These are phyloP conservation scores for Platichthys flesus DNA, from an alignment of 2,113 vertebrate genomes.

Conservation along the genomic window DNA sequence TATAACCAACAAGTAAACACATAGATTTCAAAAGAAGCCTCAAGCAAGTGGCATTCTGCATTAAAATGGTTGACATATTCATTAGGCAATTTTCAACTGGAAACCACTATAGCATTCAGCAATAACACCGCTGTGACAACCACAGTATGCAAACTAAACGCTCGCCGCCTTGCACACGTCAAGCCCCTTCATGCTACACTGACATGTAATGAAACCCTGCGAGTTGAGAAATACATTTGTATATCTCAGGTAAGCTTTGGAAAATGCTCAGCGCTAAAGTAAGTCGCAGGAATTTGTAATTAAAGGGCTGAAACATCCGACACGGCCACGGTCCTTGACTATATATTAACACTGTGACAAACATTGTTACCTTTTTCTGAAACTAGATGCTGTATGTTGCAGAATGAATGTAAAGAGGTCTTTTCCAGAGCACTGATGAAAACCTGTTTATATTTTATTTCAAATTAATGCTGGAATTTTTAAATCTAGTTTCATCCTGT, in stretches of 20 bases:
- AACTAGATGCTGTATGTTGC: background rate
- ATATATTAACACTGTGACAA: background rate
- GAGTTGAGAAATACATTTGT: slow-evolving; percentile 24
- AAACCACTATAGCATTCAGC: slow-evolving; percentile 6
- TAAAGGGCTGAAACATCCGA: slow-evolving; percentile 9
- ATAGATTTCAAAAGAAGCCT: slow-evolving; percentile 10
- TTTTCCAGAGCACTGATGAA: slow-evolving; percentile 5
- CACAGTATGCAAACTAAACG: slow-evolving; percentile 15
- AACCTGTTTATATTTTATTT: slow-evolving; percentile 10
- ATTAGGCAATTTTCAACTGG: background rate
- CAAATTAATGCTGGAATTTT: slow-evolving; percentile 9
- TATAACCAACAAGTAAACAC: slow-evolving; percentile 14
- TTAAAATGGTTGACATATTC: slow-evolving; percentile 28
- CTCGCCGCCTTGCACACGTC: slow-evolving; percentile 4
- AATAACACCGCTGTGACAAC: slow-evolving; percentile 28
- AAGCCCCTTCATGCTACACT: slow-evolving; percentile 23
- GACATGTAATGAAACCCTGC: slow-evolving; percentile 27
- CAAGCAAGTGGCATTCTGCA: slow-evolving; percentile 11
- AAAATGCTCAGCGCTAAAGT: slow-evolving; percentile 9
- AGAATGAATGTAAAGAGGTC: slow-evolving; percentile 12
- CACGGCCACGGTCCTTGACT: background rate
- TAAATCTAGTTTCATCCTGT: slow-evolving; percentile 17
- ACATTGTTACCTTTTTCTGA: slow-evolving; percentile 8
- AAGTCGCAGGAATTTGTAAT: slow-evolving; percentile 3
- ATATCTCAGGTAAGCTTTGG: slow-evolving; percentile 4